Evolutionary conservation across 2,113 vertebrate species (phyloP), one percentile per base, ranked within the genome.

Genomic region (Hydrochoerus hydrochaeris): DNA sequence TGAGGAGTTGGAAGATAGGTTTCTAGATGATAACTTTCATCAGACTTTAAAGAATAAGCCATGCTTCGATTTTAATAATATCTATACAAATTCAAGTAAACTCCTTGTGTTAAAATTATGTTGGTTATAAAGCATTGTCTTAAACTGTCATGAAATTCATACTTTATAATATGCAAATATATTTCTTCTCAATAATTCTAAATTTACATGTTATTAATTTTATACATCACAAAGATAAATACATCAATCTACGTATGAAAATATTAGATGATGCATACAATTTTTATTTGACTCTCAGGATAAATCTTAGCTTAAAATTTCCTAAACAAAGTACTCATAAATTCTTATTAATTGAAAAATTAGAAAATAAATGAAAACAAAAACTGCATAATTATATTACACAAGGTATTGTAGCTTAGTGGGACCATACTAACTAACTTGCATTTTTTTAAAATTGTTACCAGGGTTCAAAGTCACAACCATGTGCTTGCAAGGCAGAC

Each of bases 261-360:
- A 22, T 20, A 58, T 35, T 62, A 10, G 1, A 65, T 81, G 26
- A 85, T 54, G 26, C 60, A 57, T 38, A 20, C 35, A 91, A 7
- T 91, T 71, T 95, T 92, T 52, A 86, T 44, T 81, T 35, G 5
- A 82, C 30, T 69, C 22, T 94, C 1, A 24, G 24, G 5, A 3
- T 90, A 73, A 86, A 86, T 89, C 35, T 83, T 90, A 24, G 20
- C n/a, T 89, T 86, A 85, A 80, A 30, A 54, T 87, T 49, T 71
- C 24, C 14, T 7, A 84, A 86, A 35, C 19, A 62, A 83, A 83
- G 4, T 91, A 85, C 73, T 63, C 65, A 90, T 35, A 83, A 81
- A 86, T 90, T 78, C 13, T 26, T 60, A 19, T 73, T 63, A 78
- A 90, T 78, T 90, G 28, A 62, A 46, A 87, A 83, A 12, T 32